Base-by-base conservation (phyloP, 1,140 invertebrate species). In the Solenopsis fugax region DNA sequence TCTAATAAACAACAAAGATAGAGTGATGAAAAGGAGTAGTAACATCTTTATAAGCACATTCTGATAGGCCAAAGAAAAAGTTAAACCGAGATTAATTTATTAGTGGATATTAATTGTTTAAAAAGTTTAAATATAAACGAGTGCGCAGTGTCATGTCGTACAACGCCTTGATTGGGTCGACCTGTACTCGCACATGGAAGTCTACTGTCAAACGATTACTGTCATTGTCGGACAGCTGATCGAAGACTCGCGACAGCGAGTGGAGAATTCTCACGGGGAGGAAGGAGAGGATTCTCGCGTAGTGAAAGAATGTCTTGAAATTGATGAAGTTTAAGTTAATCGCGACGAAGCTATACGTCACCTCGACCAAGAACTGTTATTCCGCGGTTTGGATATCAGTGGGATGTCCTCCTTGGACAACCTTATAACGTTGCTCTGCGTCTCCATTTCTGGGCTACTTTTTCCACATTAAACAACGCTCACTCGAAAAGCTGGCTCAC, bases 321-420 rank as follows among this genome's bases (percentile, higher is more conserved):
- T 86, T 34, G 41, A 86, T 86, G 67, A 60, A 58, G 10, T 18
- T 16, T 16, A 34, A 21, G 6, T 80, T 37, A 24, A 24, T 10
- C 50, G 56, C 69, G 45, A 62, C 34, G 58, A 75, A 91, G 92
- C 92, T 54, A 48, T 94, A 93, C 92, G 90, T 94, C 94, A 96
- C 96, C 96, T 96, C 89, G 94, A 94, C 93, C 95, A 95, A 80
- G 95, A 94, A 86, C 94, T 95, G 93, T 95, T 94, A 93, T 95
- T 95, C 82, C 95, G 95, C 50, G 96, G 93, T 93, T 96, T 97
- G 24, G 95, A 95, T 93, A 97, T 96, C 88, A 97, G 92, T 73
- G 96, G 96, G 92, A 97, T 96, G 91, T 97, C 96, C 93, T 97
- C 96, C 93, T 96, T 97, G 41, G 96, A 96, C 80, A 96, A 94